Evolutionary conservation across 2,888 invertebrate genomes (phyloP).

Genomic region (Dryadula phaetusa): DNA sequence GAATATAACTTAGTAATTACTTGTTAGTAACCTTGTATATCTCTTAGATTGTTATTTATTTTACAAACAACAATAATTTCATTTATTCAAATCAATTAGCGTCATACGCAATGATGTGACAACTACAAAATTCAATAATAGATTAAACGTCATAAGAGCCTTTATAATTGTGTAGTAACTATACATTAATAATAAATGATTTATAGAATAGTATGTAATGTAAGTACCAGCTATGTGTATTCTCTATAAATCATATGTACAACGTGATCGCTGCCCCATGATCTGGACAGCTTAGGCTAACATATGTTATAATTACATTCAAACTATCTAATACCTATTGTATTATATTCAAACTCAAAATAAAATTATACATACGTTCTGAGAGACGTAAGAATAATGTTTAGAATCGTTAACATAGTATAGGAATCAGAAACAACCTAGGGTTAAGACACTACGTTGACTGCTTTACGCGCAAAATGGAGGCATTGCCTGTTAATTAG

Average conservation of each 20-base stretch:
- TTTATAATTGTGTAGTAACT: background rate
- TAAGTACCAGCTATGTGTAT: background rate
- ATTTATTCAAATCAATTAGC: constrained; percentile 15
- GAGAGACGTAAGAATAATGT: too few species aligned
- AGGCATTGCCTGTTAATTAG: too few species aligned
- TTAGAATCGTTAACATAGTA: too few species aligned
- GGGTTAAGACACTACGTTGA: too few species aligned
- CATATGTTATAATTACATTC: background rate
- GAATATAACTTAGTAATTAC: background rate
- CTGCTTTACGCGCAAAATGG: too few species aligned
- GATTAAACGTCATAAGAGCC: background rate
- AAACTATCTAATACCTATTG: too few species aligned
- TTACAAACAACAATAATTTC: constrained; percentile 3
- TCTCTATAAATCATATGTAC: background rate
- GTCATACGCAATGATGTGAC: background rate
- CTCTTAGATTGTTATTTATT: background rate
- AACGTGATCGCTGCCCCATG: background rate
- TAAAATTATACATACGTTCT: too few species aligned
- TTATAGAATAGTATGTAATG: background rate
- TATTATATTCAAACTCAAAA: too few species aligned
- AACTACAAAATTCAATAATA: constrained; percentile 2
- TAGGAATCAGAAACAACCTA: too few species aligned
- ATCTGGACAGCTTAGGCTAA: background rate
- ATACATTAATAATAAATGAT: background rate
- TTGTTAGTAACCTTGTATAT: background rate